Percentiles rank a stretch among this genome's conserved stretches.
Conservation (phyloP, 2,888 invertebrate species). For the Theodoxus fluviatilis region DNA sequence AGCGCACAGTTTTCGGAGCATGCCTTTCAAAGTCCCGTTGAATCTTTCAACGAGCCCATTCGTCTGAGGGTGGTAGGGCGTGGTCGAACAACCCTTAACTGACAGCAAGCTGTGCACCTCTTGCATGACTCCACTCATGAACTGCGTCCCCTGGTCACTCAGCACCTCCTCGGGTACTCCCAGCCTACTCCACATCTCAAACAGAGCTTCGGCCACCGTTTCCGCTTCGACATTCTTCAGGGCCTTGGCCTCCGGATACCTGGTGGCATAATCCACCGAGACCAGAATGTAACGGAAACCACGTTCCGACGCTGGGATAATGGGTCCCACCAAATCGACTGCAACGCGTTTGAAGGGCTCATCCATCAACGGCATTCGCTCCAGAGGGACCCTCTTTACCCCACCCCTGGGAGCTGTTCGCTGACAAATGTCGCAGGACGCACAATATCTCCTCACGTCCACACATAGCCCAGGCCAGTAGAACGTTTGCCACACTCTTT, state of each 20-base stretch:
- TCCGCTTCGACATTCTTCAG: slow-evolving; percentile 30
- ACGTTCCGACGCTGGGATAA: slow-evolving; percentile 28
- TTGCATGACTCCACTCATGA: slow-evolving; percentile 33
- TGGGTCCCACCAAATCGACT: slow-evolving; percentile 34
- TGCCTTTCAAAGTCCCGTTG: slow-evolving; percentile 27
- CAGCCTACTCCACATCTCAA: slow-evolving; percentile 31
- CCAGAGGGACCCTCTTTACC: slow-evolving; percentile 25
- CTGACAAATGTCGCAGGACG: slow-evolving; percentile 30
- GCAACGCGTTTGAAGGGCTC: slow-evolving; percentile 34
- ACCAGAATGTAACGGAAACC: slow-evolving; percentile 35
- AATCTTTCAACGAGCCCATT: slow-evolving; percentile 19
- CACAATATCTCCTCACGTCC: slow-evolving; percentile 23
- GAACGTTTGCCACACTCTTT: not conserved
- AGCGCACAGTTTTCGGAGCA: slow-evolving; percentile 35
- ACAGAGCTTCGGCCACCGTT: slow-evolving; percentile 33
- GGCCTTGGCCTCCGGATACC: slow-evolving; percentile 33
- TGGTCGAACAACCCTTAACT: slow-evolving; percentile 28
- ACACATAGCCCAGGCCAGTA: slow-evolving; percentile 24
- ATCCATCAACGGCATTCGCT: slow-evolving; percentile 34
- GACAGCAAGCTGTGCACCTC: slow-evolving; percentile 31
- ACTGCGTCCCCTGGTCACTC: slow-evolving; percentile 27
- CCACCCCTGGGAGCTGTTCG: not conserved
- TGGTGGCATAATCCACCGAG: slow-evolving; percentile 36
- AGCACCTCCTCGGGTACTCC: slow-evolving; percentile 35
- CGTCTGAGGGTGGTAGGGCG: slow-evolving; percentile 15